Evolutionary conservation across 2,888 invertebrate genomes (phyloP).

Genomic region (Papilio elwesi): DNA sequence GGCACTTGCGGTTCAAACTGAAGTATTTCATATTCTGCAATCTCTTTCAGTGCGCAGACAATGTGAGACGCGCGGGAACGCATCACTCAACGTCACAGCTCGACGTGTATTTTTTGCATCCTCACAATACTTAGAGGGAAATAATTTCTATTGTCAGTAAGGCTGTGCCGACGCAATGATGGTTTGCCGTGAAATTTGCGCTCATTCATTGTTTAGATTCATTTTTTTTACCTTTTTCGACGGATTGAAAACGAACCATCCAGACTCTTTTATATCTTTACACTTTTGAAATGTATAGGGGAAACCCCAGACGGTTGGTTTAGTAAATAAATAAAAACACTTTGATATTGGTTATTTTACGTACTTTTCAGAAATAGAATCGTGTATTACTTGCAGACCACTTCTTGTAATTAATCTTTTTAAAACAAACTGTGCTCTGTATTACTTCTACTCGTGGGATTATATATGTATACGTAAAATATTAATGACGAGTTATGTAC

Average conservation of each 20-base stretch:
- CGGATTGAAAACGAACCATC: slow-evolving; percentile 31
- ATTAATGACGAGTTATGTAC: background rate
- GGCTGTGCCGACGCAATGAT: slow-evolving; percentile 67
- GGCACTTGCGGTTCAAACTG: slow-evolving; percentile 70
- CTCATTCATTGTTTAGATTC: slow-evolving; percentile 56
- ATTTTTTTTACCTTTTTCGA: slow-evolving; percentile 38
- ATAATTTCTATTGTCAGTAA: slow-evolving; percentile 79
- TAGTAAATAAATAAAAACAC: slow-evolving; percentile 29
- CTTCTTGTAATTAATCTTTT: slow-evolving; percentile 30
- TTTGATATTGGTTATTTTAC: slow-evolving; percentile 21
- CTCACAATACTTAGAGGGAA: slow-evolving; percentile 74
- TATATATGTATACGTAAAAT: background rate
- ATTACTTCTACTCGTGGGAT: background rate
- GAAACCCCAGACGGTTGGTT: slow-evolving; percentile 26
- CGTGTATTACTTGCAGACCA: slow-evolving; percentile 18
- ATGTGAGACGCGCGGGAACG: slow-evolving; percentile 71
- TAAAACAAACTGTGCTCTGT: background rate
- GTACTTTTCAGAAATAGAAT: slow-evolving; percentile 11
- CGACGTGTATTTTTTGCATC: slow-evolving; percentile 76
- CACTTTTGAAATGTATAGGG: slow-evolving; percentile 16
- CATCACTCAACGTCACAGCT: slow-evolving; percentile 81
- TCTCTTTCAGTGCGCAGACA: slow-evolving; percentile 78
- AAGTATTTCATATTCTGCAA: slow-evolving; percentile 81
- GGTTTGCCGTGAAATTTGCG: slow-evolving; percentile 54
- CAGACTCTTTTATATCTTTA: slow-evolving; percentile 40